Percentiles rank a stretch among this genome's conserved stretches.
phyloP scores from a whole-genome alignment of 2,113 vertebrate genomes.

The Phainopepla nitens region DNA sequence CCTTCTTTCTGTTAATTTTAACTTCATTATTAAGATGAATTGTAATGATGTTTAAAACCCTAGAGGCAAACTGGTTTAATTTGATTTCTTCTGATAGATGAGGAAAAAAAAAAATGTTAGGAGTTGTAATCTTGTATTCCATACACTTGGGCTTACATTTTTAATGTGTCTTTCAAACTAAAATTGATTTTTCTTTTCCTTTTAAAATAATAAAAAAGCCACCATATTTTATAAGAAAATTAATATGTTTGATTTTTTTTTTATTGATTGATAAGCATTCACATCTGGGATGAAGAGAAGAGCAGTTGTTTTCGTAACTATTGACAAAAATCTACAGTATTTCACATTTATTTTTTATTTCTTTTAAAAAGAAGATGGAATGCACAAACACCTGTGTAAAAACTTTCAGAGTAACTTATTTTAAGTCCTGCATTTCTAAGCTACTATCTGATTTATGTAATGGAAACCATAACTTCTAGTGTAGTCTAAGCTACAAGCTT shows the following conservation, averaged over 20 bases:
- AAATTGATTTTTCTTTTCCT: constrained; percentile 66
- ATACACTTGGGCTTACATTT: constrained; percentile 65
- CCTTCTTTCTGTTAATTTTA: constrained; percentile 71
- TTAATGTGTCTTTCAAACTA: constrained; percentile 66
- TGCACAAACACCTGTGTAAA: not conserved
- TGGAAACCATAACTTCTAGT: not conserved
- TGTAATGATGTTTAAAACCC: constrained; percentile 63
- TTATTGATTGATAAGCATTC: not conserved
- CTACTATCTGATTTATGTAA: not conserved
- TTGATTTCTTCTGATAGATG: constrained; percentile 70
- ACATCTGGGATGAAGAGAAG: not conserved
- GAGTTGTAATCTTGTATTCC: constrained; percentile 53
- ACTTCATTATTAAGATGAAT: constrained; percentile 74
- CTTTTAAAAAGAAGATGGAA: not conserved
- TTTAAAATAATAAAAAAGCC: constrained; percentile 54
- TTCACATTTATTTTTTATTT: not conserved
- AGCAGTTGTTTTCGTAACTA: not conserved
- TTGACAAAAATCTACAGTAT: not conserved
- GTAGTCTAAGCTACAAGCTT: not conserved
- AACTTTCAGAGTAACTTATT: not conserved
- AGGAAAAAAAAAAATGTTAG: constrained; percentile 45
- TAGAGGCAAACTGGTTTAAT: constrained; percentile 60
- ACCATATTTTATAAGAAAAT: constrained; percentile 58
- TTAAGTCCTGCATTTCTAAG: not conserved
- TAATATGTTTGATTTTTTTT: not conserved